Conservation (phyloP, 2,797 vertebrate species). For the Phaenicophaeus curvirostris region DNA sequence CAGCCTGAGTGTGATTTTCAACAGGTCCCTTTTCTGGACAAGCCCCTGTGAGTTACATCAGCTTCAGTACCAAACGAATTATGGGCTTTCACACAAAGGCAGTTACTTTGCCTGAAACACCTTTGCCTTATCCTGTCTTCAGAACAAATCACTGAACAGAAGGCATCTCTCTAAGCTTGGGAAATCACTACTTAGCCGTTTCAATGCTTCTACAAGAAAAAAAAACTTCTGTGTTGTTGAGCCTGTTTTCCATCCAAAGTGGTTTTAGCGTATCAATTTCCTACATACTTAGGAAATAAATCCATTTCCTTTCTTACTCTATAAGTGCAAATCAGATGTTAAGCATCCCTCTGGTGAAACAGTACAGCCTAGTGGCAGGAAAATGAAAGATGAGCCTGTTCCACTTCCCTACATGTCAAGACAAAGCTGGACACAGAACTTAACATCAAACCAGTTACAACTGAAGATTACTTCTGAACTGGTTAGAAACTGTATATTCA, state of each 20-base stretch:
- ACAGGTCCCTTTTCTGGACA: not conserved
- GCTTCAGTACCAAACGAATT: not conserved
- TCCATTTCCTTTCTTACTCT: not conserved
- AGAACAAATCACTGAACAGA: not conserved
- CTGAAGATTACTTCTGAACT: not conserved
- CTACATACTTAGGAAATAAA: not conserved
- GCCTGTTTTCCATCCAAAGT: not conserved
- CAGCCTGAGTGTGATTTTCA: not conserved
- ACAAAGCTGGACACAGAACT: not conserved
- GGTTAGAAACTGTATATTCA: not conserved
- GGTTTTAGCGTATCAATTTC: not conserved
- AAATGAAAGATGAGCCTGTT: not conserved
- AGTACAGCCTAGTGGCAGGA: slow-evolving; percentile 34
- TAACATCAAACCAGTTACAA: not conserved
- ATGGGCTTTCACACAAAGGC: not conserved
- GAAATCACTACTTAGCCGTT: not conserved
- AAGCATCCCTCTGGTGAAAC: not conserved
- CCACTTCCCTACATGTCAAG: not conserved
- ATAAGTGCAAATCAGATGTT: not conserved
- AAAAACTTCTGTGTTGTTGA: not conserved
- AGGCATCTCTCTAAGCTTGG: not conserved
- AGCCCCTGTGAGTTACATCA: not conserved
- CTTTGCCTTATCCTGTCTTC: not conserved
- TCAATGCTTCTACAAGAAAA: not conserved
- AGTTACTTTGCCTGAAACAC: not conserved